Base-by-base conservation (phyloP, 2,113 vertebrate genomes). In the Perccottus glenii region DNA sequence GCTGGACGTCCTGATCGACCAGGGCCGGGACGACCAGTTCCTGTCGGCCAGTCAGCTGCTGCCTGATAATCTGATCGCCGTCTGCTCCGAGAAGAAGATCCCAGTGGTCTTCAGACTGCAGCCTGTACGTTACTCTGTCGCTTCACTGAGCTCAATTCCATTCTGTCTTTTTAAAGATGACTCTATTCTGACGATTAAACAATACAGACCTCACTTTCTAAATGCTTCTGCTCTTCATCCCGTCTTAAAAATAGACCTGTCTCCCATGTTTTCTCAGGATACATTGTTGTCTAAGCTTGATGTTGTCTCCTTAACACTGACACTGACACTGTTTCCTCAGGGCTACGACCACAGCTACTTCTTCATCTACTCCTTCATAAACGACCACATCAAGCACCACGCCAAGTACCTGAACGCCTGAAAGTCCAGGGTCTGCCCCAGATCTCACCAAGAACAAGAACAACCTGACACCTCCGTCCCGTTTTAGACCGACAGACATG, bases 331-430 rank as follows among this genome's bases (percentile, higher is more conserved):
- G 19, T 27, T n/a, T 9, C 47, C 49, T 19, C 74, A 99, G 98
- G 97, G 96, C 58, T 99, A 98, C 0, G 96, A 99, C 85, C 98
- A 99, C 90, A 98, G 96, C 91, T 99, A 97, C 89, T 98, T 89
- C 91, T 99, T 99, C 86, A 94, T 99, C 58, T 94, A 93, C 71
- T 96, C 96, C 0, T 99, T 98, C 85, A 93, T 99, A 69, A 85
- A 88, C 2, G 95, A 98, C 77, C 97, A 99, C 91, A 94, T 99
- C 92, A 94, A 94, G 67, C 98, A 99, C 58, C 98, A 99, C 16
- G 95, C 96, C 76, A 98, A 98, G 84, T 96, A 93, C 85, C 94
- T 99, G 73, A 96, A 93, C 10, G 95, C 93, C 40, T 98, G 77
- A 91, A 11, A 53, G 6, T 9, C 0, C 32, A 11, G 51, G 12